Percentiles rank a stretch among this genome's conserved stretches.
These are phyloP conservation scores for Thymallus thymallus DNA, from an alignment of 2,113 vertebrate species.

Conservation along the genomic window DNA sequence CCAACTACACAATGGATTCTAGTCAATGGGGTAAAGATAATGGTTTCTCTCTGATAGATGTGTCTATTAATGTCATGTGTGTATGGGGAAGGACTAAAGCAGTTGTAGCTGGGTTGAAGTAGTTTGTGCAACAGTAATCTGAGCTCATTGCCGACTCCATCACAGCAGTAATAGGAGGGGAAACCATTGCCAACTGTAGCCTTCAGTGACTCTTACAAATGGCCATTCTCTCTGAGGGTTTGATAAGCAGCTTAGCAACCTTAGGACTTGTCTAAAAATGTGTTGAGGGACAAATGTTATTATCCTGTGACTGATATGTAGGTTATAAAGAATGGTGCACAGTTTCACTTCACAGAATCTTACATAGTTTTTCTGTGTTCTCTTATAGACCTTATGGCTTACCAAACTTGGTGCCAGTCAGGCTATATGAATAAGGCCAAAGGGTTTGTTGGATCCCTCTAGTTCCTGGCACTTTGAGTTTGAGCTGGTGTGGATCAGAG, in stretches of 20 bases:
- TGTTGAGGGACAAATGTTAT: neutral
- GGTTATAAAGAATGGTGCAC: neutral
- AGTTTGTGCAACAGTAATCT: neutral
- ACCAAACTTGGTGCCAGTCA: too few species aligned
- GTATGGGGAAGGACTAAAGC: neutral
- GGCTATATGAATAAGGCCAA: too few species aligned
- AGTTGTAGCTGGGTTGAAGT: neutral
- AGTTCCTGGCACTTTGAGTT: too few species aligned
- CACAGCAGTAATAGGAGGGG: neutral
- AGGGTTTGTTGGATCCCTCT: too few species aligned
- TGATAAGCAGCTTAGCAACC: conserved; percentile 24
- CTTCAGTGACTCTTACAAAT: conserved; percentile 2
- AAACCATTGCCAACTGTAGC: neutral
- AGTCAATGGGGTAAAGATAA: neutral
- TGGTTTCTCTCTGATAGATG: neutral
- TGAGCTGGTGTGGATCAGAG: neutral
- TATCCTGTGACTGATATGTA: conserved; percentile 1
- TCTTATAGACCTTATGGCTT: neutral
- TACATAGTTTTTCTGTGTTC: neutral
- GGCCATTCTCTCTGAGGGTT: conserved; percentile 9
- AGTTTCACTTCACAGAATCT: neutral
- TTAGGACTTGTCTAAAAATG: conserved; percentile 3
- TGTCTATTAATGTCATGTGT: neutral
- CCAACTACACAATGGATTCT: neutral
- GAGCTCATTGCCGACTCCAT: neutral